Percentiles rank a stretch among this genome's conserved stretches.
These are phyloP conservation scores for Enteromius unitaeniatus DNA, from an alignment of 2,797 vertebrate genomes.

Conservation along the genomic window DNA sequence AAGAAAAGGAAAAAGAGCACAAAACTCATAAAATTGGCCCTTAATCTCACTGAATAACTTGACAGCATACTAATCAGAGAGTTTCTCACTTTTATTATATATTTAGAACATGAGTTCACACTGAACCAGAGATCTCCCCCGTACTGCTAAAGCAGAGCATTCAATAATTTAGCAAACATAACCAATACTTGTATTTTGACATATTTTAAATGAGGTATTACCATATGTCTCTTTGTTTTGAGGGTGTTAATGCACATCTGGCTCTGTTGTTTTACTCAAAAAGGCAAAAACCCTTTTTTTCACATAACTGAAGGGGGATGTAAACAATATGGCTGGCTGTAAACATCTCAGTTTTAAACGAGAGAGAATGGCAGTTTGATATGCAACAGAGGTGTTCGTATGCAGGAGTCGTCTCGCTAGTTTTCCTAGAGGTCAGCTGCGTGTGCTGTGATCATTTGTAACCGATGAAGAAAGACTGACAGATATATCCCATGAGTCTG, in stretches of 20 bases:
- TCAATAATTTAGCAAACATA: neutral
- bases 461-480: slow-evolving; percentile 37
- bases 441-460: slow-evolving; percentile 34
- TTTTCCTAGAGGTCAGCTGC: slow-evolving; percentile 38
- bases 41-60: slow-evolving; percentile 27
- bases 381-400: slow-evolving; percentile 17
- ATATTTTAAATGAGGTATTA: neutral
- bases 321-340: neutral
- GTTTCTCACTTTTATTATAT: slow-evolving; percentile 42
- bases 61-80: slow-evolving; percentile 39
- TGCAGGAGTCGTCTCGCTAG: slow-evolving; percentile 16
- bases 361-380: neutral
- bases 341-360: neutral
- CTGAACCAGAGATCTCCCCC: neutral
- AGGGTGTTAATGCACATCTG: slow-evolving; percentile 18
- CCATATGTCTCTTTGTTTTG: slow-evolving; percentile 21
- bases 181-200: neutral
- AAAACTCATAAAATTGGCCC: slow-evolving; percentile 18
- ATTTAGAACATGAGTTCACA: slow-evolving; percentile 26
- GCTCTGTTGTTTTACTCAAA: neutral
- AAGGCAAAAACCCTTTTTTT: slow-evolving; percentile 3
- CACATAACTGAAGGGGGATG: neutral
- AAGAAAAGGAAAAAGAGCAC: neutral
- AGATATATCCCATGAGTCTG: slow-evolving; percentile 42
- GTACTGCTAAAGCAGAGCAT: neutral